Evolutionary conservation across 1,140 invertebrate species (phyloP).

Genomic region (Periplaneta americana): DNA sequence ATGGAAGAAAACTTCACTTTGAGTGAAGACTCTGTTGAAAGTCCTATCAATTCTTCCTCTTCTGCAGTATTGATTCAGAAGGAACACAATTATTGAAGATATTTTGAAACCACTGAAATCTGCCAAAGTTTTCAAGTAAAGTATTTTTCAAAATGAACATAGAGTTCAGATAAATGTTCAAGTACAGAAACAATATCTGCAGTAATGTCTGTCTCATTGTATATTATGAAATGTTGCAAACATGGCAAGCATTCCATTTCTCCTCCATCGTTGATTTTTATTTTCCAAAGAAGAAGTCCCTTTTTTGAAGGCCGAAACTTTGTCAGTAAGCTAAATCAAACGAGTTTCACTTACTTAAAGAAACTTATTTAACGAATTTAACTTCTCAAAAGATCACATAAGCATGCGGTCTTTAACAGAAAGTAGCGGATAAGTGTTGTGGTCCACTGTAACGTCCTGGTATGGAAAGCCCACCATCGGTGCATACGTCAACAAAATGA

Average conservation of each 20-base stretch:
- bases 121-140: not conserved
- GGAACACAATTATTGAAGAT: not conserved
- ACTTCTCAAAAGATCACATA: conserved; percentile 2
- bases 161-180: not conserved
- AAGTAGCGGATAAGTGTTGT: no score
- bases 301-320: not conserved
- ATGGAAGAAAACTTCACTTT: not conserved
- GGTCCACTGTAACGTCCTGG: not conserved
- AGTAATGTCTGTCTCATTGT: not conserved
- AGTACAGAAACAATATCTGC: not conserved
- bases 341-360: not conserved
- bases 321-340: not conserved
- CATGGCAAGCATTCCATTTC: not conserved
- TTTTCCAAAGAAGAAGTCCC: not conserved
- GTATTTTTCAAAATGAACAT: not conserved
- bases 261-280: not conserved
- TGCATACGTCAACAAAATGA: not conserved
- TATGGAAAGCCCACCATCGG: not conserved
- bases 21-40: not conserved
- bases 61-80: not conserved
- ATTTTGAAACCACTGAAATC: not conserved
- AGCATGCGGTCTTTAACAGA: no score
- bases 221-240: not conserved
- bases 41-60: not conserved
- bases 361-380: not conserved